These are phyloP conservation scores for Gisinianus flammeolus DNA, from an alignment of 2,888 invertebrate species.

Conservation along the genomic window DNA sequence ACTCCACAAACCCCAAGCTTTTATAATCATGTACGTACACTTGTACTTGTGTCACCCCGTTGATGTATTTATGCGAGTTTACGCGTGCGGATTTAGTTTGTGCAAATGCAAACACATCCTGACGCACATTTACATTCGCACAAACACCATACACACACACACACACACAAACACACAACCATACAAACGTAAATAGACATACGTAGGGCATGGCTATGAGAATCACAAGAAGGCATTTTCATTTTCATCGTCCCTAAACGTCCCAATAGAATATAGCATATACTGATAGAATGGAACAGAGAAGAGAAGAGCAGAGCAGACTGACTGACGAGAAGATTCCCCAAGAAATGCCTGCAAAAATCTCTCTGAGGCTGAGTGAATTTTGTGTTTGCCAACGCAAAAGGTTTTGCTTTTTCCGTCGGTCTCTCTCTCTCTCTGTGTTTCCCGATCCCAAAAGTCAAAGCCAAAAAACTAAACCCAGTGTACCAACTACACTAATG, in stretches of 20 bases:
- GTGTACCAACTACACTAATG: background rate
- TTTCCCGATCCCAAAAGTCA: too few relatives aligned
- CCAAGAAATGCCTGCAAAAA: too few relatives aligned
- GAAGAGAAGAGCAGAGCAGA: too few relatives aligned
- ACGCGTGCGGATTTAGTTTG: background rate
- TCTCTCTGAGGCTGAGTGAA: too few relatives aligned
- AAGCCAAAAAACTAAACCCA: background rate
- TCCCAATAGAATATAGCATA: too few relatives aligned
- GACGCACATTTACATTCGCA: background rate
- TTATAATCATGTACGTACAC: background rate
- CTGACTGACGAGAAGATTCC: too few relatives aligned
- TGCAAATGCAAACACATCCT: background rate
- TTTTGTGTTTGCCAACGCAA: too few relatives aligned
- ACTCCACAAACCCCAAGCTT: background rate
- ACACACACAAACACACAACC: background rate
- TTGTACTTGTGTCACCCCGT: background rate
- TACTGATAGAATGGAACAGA: too few relatives aligned
- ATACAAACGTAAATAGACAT: background rate
- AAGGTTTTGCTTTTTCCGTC: too few relatives aligned
- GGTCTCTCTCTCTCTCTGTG: too few relatives aligned
- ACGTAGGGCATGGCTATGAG: background rate
- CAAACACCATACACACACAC: background rate
- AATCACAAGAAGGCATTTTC: background rate
- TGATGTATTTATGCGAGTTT: slow-evolving; percentile 13
- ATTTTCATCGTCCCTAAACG: too few relatives aligned